These are phyloP conservation scores for Hemibagrus guttatus DNA, from an alignment of 2,797 vertebrate genomes.

Conservation along the genomic window DNA sequence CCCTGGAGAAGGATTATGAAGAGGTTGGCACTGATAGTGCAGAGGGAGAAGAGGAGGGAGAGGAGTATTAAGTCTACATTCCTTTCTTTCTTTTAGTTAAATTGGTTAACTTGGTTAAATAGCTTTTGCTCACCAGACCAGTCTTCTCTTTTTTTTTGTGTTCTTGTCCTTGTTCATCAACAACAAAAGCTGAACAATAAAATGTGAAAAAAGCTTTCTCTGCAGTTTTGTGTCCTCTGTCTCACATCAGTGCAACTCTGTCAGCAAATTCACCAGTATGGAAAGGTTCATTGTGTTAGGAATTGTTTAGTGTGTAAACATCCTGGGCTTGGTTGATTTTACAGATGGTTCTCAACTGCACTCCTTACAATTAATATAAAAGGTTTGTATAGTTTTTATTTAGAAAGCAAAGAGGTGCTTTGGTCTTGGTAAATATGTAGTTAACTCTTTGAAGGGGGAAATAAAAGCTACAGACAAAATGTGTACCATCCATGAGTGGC, in stretches of 20 bases:
- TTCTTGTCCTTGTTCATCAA: not conserved
- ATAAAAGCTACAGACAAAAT: not conserved
- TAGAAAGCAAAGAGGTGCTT: not conserved
- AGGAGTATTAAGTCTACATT: slow-evolving; percentile 50
- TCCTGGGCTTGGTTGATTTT: not conserved
- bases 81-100: not conserved
- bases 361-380: not conserved
- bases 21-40: slow-evolving; percentile 71
- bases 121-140: not conserved
- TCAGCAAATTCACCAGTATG: too few species aligned
- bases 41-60: slow-evolving; percentile 63
- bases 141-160: slow-evolving; percentile 35
- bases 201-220: not conserved
- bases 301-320: not conserved
- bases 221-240: not conserved
- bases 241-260: not conserved
- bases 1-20: slow-evolving; percentile 77
- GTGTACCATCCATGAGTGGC: not conserved
- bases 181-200: slow-evolving; percentile 2
- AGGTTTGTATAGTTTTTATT: not conserved
- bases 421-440: not conserved
- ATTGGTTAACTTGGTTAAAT: too few species aligned
- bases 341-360: not conserved
- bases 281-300: too few species aligned
- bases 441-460: not conserved